phyloP scores from a whole-genome alignment of 2,888 invertebrate species.

The Drosophila recens region DNA sequence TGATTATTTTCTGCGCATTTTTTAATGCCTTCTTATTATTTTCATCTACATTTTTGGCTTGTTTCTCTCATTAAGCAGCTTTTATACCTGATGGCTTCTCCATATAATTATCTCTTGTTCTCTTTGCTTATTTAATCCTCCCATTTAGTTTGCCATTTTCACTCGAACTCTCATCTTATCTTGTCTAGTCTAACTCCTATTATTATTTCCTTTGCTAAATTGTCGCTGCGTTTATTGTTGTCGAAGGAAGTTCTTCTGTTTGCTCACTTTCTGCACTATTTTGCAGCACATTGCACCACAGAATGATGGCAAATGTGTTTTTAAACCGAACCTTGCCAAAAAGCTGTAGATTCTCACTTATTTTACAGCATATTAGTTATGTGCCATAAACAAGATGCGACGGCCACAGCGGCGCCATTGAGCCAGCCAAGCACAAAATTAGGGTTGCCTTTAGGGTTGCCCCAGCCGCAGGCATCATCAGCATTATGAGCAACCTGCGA shows the following conservation, averaged over 20 bases:
- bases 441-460: conserved; percentile 57
- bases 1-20: conserved; percentile 1
- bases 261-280: not conserved
- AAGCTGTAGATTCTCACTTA: conserved; percentile 66
- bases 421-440: conserved; percentile 75
- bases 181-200: not conserved
- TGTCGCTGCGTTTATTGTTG: conserved; percentile 54
- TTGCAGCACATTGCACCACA: conserved; percentile 30
- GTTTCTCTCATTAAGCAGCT: conserved; percentile 28
- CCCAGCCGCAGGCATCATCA: conserved; percentile 24
- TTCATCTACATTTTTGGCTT: conserved; percentile 1
- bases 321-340: conserved; percentile 64
- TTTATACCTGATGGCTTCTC: conserved; percentile 1
- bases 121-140: not conserved
- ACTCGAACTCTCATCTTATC: not conserved
- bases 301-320: conserved; percentile 72
- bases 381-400: conserved; percentile 78
- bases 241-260: not conserved
- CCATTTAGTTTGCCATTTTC: not conserved
- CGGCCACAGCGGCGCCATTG: conserved; percentile 65
- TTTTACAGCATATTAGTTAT: conserved; percentile 79
- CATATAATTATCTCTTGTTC: conserved; percentile 25
- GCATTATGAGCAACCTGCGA: conserved; percentile 69
- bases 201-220: conserved; percentile 28
- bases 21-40: conserved; percentile 5